Percentiles rank a stretch among this genome's conserved stretches.
Evolutionary conservation across 37 sponge, comb jelly and placozoan genomes (phyloP).

Genomic region (Diacarnus erythraeanus): DNA sequence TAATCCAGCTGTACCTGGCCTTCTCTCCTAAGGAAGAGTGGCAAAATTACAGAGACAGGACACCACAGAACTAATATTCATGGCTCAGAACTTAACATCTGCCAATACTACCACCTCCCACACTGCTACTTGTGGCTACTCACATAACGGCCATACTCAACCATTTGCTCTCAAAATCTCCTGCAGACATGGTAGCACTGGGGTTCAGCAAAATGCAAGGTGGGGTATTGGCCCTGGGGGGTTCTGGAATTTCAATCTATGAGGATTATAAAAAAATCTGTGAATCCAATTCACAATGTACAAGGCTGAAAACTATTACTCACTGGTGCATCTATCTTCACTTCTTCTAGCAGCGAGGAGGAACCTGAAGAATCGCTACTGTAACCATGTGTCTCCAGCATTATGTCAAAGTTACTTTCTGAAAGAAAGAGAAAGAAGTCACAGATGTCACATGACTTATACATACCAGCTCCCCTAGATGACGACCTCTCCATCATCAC

Average conservation of each 20-base stretch:
- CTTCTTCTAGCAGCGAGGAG: not conserved
- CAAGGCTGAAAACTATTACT: not conserved
- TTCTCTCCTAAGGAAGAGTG: constrained; percentile 42
- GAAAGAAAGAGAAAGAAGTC: not conserved
- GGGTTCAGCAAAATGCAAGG: constrained; percentile 74
- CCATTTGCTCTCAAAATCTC: constrained; percentile 89
- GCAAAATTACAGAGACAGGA: too few species aligned
- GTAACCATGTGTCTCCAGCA: not conserved
- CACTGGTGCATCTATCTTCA: constrained; percentile 3
- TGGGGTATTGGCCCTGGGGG: constrained; percentile 16
- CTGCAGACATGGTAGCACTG: constrained; percentile 57
- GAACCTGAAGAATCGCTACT: not conserved
- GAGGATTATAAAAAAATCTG: not conserved
- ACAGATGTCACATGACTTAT: not conserved
- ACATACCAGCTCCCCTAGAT: constrained; percentile 14
- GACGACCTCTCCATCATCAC: constrained; percentile 7
- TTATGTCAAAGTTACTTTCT: constrained; percentile 2
- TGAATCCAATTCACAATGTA: not conserved
- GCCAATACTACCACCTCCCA: too few species aligned
- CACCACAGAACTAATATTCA: too few species aligned
- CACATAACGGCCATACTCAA: constrained; percentile 48
- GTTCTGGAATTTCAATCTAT: constrained; percentile 29
- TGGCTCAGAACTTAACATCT: too few species aligned
- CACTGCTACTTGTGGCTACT: not conserved
- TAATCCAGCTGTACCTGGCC: constrained; percentile 50